A percentile compares a stretch with the other conserved stretches of the same genome.
phyloP scores from a whole-genome alignment of 2,797 vertebrate species.

The Ciconia nigra region DNA sequence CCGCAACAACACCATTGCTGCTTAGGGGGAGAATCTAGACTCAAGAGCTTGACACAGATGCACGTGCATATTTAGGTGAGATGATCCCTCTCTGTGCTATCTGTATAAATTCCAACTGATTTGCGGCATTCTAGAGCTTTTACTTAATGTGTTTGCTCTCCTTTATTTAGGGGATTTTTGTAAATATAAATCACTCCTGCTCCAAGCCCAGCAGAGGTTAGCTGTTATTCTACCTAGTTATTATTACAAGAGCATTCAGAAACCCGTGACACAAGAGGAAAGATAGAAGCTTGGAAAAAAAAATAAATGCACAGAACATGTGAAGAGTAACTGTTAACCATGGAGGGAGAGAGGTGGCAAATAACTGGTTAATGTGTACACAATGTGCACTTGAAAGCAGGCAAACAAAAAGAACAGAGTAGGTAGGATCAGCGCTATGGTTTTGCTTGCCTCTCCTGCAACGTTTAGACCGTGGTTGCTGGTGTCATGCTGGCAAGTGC shows the following conservation, averaged over 20 bases:
- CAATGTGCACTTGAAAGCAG: background rate
- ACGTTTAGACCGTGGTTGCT: background rate
- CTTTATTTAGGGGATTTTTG: background rate
- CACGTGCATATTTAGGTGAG: background rate
- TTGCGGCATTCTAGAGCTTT: background rate
- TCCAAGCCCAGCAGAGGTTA: background rate
- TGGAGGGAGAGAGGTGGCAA: background rate
- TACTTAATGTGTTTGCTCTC: background rate
- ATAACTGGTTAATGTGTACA: background rate
- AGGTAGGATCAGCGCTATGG: background rate
- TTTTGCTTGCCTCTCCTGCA: background rate
- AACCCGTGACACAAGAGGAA: background rate
- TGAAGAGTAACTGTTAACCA: background rate
- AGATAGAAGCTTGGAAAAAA: background rate
- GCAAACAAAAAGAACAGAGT: background rate
- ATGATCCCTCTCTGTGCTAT: background rate
- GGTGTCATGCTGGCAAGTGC: background rate
- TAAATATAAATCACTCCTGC: accelerated
- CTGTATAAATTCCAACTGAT: background rate
- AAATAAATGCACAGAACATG: background rate
- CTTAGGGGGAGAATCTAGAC: background rate
- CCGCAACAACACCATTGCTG: accelerated
- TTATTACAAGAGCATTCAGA: background rate
- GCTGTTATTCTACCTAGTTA: background rate
- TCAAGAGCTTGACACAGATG: background rate